Evolutionary conservation across 2,113 vertebrate species (phyloP).

Genomic region (Leptosomus discolor): DNA sequence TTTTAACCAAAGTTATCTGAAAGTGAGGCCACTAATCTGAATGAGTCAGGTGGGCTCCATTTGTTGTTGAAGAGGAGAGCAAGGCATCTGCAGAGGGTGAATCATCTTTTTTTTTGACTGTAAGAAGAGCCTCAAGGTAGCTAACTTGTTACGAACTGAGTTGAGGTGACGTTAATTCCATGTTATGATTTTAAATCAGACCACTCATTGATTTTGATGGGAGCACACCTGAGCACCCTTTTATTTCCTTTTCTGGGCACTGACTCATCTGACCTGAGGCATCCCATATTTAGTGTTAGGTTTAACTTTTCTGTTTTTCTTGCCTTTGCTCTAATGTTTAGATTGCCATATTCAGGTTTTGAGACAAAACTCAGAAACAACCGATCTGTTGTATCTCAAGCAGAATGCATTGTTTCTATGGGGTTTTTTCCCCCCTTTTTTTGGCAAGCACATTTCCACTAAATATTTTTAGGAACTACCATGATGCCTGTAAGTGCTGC

Average conservation of each 20-base stretch:
- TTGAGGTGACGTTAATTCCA: neutral
- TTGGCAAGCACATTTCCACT: neutral
- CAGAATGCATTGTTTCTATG: neutral
- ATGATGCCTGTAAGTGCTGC: neutral
- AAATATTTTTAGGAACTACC: neutral
- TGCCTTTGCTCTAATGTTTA: neutral
- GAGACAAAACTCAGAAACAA: neutral
- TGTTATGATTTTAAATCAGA: neutral
- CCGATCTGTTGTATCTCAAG: neutral
- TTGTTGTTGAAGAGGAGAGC: neutral
- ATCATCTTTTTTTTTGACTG: neutral
- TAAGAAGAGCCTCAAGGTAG: neutral
- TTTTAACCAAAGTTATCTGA: neutral
- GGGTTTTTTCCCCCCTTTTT: neutral
- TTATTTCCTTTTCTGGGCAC: neutral
- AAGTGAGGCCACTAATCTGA: neutral
- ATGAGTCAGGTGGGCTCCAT: neutral
- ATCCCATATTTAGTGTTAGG: neutral
- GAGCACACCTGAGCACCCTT: neutral
- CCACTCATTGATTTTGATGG: neutral
- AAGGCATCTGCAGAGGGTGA: neutral
- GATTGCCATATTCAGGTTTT: neutral
- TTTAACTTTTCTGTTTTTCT: neutral
- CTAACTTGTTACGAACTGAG: neutral
- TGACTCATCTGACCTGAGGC: neutral